Base-by-base conservation (phyloP, 2,113 vertebrate genomes). In the Perca fluviatilis region DNA sequence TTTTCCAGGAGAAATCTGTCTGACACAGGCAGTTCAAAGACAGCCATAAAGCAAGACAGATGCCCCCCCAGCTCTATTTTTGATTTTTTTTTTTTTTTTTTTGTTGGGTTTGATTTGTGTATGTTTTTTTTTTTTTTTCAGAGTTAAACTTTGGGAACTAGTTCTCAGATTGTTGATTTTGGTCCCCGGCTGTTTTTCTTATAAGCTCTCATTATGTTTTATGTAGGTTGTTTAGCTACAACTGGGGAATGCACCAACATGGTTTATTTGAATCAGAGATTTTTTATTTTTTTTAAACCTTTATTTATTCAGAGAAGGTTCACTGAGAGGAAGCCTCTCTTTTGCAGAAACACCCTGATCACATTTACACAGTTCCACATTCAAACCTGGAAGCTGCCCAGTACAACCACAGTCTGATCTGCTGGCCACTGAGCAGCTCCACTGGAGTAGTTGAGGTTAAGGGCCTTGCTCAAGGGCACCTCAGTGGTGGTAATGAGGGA, bases 11-110 rank as follows among this genome's bases (percentile, higher is more conserved):
- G 87, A 72, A 83, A 82, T 83, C 77, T 84, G 77, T 80, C 84
- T 50, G 83, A 82, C 79, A 74, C 81, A 86, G 64, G 74, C 87
- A 65, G 80, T 91, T 90, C 86, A 93, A 92, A 91, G 90, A 74
- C 67, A 61, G 71, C 74, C 81, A 73, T 77, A 83, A 82, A 87
- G 50, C 71, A 58, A 81, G 81, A 83, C 77, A 65, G 68, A 80
- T 64, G 16, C 46, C 86, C 79, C 57, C 69, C 11, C 18, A 72
- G 76, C 60, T 80, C 77, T 69, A 18, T 65, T 64, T 75, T 62
- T 50, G 74, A 56, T 65, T 77, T 66, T 81, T 71, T 53, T 10
- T 77, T 66, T 81, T 71, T 53, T 10, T 10, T 33, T 64, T 78
- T 85, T 79, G 71, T 67, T 82, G 58, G 63, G 12, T 84, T 88